These are phyloP conservation scores for Paradisaea rubra DNA, from an alignment of 2,113 vertebrate species.

Conservation along the genomic window DNA sequence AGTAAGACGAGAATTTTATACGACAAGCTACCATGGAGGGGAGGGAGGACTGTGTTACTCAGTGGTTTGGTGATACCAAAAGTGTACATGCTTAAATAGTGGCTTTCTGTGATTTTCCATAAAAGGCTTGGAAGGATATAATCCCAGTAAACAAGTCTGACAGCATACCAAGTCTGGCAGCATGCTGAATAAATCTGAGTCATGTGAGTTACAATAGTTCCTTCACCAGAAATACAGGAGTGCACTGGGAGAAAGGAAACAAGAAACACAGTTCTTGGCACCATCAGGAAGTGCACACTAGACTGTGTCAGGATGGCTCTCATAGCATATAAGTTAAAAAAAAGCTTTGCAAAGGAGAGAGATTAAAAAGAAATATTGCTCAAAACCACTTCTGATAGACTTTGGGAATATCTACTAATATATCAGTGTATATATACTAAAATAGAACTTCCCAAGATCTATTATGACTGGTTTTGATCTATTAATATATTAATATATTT, in stretches of 20 bases:
- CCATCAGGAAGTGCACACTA: neutral
- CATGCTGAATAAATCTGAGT: neutral
- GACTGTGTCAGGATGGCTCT: neutral
- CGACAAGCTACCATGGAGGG: neutral
- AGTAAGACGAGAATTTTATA: neutral
- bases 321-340: neutral
- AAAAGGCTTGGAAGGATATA: neutral
- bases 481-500: neutral
- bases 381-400: neutral
- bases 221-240: neutral
- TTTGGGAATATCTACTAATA: neutral
- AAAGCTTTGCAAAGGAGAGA: neutral
- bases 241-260: neutral
- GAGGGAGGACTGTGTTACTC: neutral
- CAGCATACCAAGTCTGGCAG: neutral
- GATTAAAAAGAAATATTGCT: neutral
- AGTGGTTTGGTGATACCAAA: neutral
- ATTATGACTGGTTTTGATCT: neutral
- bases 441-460: neutral
- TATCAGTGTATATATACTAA: neutral
- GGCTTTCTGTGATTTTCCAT: neutral
- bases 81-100: neutral
- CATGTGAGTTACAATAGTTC: neutral
- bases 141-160: constrained; percentile 1
- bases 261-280: neutral